Conservation (phyloP, 2,888 invertebrate genomes). For the Caenorhabditis sp. region DNA sequence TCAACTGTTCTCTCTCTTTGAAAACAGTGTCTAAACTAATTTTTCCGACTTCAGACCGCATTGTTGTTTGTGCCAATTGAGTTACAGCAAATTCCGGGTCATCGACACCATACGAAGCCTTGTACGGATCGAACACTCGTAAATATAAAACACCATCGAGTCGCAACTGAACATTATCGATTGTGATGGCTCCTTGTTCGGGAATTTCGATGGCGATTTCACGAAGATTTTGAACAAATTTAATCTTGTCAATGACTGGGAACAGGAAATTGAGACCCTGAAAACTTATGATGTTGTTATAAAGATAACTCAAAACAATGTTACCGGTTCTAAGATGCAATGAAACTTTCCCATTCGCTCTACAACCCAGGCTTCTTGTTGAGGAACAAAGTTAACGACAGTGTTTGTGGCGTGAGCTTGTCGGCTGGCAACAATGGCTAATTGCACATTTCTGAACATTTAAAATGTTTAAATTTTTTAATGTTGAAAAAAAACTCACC, state of each 20-base stretch:
- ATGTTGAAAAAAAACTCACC: constrained; percentile 1
- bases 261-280: constrained; percentile 88
- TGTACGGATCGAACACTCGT: constrained; percentile 89
- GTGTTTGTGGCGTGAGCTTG: constrained; percentile 82
- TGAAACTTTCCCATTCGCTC: constrained; percentile 98
- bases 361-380: constrained; percentile 98
- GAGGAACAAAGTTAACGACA: constrained; percentile 94
- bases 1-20: constrained; percentile 89
- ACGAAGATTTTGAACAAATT: constrained; percentile 96
- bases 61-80: constrained; percentile 97
- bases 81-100: constrained; percentile 99
- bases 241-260: constrained; percentile 89
- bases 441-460: constrained; percentile 17
- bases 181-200: constrained; percentile 90
- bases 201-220: constrained; percentile 99
- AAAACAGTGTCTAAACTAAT: constrained; percentile 96
- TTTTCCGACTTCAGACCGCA: constrained; percentile 95
- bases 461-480: background rate
- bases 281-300: constrained; percentile 21
- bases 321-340: constrained; percentile 85
- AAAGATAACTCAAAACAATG: constrained; percentile 15
- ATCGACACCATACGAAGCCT: constrained; percentile 96
- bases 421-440: constrained; percentile 24
- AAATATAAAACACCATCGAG: constrained; percentile 97
- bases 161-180: constrained; percentile 93